Conservation (phyloP, 2,888 invertebrate genomes). For the Lacanobia oleracea region DNA sequence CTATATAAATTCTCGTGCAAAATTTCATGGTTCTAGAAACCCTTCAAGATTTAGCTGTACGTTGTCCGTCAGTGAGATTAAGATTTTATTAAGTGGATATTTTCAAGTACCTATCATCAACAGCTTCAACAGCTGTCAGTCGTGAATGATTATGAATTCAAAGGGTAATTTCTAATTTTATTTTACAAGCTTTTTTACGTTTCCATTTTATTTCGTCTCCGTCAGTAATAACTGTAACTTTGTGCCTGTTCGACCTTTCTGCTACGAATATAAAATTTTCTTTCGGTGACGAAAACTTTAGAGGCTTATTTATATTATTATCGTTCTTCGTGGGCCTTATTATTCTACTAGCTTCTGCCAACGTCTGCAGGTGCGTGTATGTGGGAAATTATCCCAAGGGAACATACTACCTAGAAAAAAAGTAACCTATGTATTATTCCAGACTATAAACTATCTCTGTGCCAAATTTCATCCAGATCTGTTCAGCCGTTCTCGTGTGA, state of each 20-base stretch:
- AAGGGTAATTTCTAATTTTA: constrained; percentile 9
- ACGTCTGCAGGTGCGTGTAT: too few species aligned
- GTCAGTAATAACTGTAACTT: constrained; percentile 28
- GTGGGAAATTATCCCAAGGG: too few species aligned
- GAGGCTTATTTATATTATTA: neutral
- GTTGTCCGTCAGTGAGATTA: neutral
- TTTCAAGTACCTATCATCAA: constrained; percentile 1
- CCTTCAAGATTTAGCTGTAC: neutral
- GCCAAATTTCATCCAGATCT: too few species aligned
- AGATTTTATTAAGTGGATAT: neutral
- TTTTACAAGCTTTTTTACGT: constrained; percentile 23
- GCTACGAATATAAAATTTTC: constrained; percentile 11
- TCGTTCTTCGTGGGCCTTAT: neutral
- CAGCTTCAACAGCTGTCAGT: constrained; percentile 10
- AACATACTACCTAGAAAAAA: too few species aligned
- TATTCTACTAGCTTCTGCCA: neutral
- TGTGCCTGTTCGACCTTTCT: constrained; percentile 26
- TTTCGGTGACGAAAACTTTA: neutral
- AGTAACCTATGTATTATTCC: too few species aligned
- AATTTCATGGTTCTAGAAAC: neutral
- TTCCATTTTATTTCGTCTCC: constrained; percentile 28
- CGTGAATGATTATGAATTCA: constrained; percentile 3
- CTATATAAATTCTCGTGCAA: neutral
- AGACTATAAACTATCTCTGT: too few species aligned
- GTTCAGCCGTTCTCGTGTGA: too few species aligned